These are phyloP conservation scores for Naja naja DNA, from an alignment of 2,113 vertebrate species.

Conservation along the genomic window DNA sequence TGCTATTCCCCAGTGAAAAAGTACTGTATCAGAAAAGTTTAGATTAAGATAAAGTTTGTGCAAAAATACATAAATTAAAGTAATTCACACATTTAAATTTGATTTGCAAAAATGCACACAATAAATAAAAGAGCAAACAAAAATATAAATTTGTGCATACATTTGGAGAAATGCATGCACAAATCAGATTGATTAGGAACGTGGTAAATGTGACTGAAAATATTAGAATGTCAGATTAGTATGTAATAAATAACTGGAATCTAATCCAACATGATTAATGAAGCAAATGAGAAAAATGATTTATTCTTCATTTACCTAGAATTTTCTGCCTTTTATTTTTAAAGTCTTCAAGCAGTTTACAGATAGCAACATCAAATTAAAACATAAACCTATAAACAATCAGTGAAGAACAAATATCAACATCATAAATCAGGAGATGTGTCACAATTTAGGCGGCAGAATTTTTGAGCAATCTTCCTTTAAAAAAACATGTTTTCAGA, in stretches of 20 bases:
- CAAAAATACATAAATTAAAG: not conserved
- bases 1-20: not conserved
- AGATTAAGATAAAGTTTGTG: not conserved
- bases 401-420: not conserved
- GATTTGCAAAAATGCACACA: not conserved
- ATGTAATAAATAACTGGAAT: not conserved
- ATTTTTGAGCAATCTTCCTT: not conserved
- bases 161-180: not conserved
- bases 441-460: not conserved
- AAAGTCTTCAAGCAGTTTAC: not conserved
- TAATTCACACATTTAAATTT: not conserved
- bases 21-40: not conserved
- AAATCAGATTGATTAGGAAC: not conserved
- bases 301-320: not conserved
- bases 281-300: not conserved
- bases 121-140: not conserved
- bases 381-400: not conserved
- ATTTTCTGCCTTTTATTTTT: not conserved
- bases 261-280: not conserved
- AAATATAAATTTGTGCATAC: not conserved
- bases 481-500: not conserved
- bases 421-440: not conserved
- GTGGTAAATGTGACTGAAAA: not conserved
- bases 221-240: not conserved
- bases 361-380: not conserved